A percentile compares a stretch with the other conserved stretches of the same genome.
Conservation (phyloP, 2,888 invertebrate genomes). For the Ophioninae sp. region DNA sequence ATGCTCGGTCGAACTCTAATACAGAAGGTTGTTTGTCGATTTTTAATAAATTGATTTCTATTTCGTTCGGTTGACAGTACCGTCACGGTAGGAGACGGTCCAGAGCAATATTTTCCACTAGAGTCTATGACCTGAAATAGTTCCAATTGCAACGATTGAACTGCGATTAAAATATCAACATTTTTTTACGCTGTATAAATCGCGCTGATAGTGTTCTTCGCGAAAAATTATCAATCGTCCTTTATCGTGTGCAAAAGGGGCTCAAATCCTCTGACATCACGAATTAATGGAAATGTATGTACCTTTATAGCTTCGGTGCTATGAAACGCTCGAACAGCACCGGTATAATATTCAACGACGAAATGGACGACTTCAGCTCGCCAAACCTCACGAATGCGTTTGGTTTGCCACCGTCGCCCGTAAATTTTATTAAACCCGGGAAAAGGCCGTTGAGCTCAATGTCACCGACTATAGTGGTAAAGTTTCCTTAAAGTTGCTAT, state of each 20-base stretch:
- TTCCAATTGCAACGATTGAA: neutral
- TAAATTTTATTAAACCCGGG: constrained; percentile 90
- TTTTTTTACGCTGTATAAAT: too few relatives aligned
- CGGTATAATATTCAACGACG: constrained; percentile 96
- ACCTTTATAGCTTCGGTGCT: constrained; percentile 85
- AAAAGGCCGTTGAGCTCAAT: constrained; percentile 94
- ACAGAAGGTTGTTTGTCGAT: too few relatives aligned
- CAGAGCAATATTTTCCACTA: neutral
- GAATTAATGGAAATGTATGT: neutral
- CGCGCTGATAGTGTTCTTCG: too few relatives aligned
- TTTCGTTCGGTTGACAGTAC: too few relatives aligned
- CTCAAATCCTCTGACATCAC: neutral
- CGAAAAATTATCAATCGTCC: neutral
- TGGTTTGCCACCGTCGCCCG: constrained; percentile 88
- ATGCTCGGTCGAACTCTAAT: neutral
- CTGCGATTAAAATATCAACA: neutral
- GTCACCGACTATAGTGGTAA: constrained; percentile 90
- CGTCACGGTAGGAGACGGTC: too few relatives aligned
- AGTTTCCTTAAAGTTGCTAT: constrained; percentile 70
- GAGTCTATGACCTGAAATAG: neutral
- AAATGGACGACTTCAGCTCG: constrained; percentile 97
- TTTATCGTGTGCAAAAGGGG: neutral
- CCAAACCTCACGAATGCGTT: constrained; percentile 88
- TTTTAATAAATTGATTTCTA: too few relatives aligned
- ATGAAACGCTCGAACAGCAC: constrained; percentile 89